Percentiles rank a stretch among this genome's conserved stretches.
These are phyloP conservation scores for Gila robusta DNA, from an alignment of 2,797 vertebrate species.

Conservation along the genomic window DNA sequence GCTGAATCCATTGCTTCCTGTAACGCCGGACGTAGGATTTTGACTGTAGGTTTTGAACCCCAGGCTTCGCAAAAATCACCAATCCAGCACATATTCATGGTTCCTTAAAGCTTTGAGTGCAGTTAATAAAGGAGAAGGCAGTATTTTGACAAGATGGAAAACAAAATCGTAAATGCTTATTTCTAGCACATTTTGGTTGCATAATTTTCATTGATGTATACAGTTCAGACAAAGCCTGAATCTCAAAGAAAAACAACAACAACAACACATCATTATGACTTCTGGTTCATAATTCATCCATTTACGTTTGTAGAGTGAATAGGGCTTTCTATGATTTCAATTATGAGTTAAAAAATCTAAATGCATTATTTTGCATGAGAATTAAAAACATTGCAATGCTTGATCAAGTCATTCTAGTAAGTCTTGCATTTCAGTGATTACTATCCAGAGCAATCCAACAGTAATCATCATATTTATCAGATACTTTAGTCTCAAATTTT, in stretches of 20 bases:
- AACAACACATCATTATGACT: slow-evolving; percentile 59
- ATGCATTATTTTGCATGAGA: neutral
- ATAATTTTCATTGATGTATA: slow-evolving; percentile 71
- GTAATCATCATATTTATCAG: slow-evolving; percentile 65
- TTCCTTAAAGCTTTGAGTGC: slow-evolving; percentile 72
- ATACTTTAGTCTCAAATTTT: slow-evolving; percentile 70
- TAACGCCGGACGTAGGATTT: slow-evolving; percentile 50
- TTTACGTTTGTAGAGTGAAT: slow-evolving; percentile 45
- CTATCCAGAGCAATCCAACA: slow-evolving; percentile 24
- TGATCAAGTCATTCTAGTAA: slow-evolving; percentile 62
- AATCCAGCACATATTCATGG: slow-evolving; percentile 66
- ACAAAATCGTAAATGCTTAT: slow-evolving; percentile 63
- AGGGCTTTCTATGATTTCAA: slow-evolving; percentile 27
- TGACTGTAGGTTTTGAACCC: slow-evolving; percentile 52
- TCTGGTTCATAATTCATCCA: slow-evolving; percentile 43
- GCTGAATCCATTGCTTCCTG: slow-evolving; percentile 43
- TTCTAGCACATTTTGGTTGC: slow-evolving; percentile 78
- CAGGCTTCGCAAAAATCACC: slow-evolving; percentile 50
- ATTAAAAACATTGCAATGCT: slow-evolving; percentile 5
- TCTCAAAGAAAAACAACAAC: slow-evolving; percentile 23
- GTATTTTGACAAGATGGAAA: slow-evolving; percentile 68
- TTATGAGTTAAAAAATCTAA: slow-evolving; percentile 24
- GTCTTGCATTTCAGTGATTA: slow-evolving; percentile 68
- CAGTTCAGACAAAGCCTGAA: slow-evolving; percentile 62
- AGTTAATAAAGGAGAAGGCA: slow-evolving; percentile 75